Base-by-base conservation (phyloP, 2,888 invertebrate genomes). In the Meteorus cinctellus region DNA sequence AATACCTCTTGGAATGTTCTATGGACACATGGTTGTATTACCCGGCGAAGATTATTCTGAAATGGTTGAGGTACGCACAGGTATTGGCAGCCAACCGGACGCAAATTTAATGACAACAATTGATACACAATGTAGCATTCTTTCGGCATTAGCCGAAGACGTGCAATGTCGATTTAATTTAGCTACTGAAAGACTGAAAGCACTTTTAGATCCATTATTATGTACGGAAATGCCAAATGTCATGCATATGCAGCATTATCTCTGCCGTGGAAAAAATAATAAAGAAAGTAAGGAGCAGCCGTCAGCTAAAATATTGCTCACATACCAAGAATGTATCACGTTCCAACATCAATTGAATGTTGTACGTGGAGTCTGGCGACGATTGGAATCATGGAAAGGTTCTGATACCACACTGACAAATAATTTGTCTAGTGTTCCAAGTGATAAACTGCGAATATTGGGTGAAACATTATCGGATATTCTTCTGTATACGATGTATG, bases 1-100 rank as follows among this genome's bases (percentile, higher is more conserved):
- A 90, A 96, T 98, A 79, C 97, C 97, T 0, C 91, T 97, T 51
- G 98, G 97, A n/a, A 95, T 95, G 90, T 98, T 97, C 90, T 98
- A 96, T 88, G 98, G 98, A 0, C 97, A 97, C 89, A 93, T 96
- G 59, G 94, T 96, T 2, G 93, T 96, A 76, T 91, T 97, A 68
- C 91, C 91, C 0, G 91, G 91, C 74, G 91, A 92, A 85, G 88
- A 91, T 78, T 90, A 91, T 27, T 86, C 86, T 1, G 91, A 91
- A 70, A 81, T 87, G 48, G 85, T 82, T 36, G 82, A 83, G 62
- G 81, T 85, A 1, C 81, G 86, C 10, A 83, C 84, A n/a, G 84
- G 87, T 55, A 80, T 86, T 24, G 81, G 84, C n/a, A 85, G 85
- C 36, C 82, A 85, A 8, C 84, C 84, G 8, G 86, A 88, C 78